These are phyloP conservation scores for Puma concolor DNA, from an alignment of 2,113 vertebrate genomes.

Conservation along the genomic window DNA sequence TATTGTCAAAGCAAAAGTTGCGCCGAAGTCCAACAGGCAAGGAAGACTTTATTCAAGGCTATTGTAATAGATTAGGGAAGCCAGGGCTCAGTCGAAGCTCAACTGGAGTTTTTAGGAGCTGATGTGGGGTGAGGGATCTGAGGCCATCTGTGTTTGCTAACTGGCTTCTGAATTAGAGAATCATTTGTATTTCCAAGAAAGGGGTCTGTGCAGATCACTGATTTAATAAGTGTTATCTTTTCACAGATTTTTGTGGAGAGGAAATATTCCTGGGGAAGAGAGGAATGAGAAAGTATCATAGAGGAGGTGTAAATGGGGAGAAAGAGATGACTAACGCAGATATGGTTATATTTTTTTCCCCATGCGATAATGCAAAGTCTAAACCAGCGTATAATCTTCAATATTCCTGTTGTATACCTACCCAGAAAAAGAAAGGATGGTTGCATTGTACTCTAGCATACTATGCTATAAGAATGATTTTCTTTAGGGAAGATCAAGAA, in stretches of 20 bases:
- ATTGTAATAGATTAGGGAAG: background rate
- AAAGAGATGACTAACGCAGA: background rate
- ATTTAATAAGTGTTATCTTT: background rate
- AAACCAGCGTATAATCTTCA: background rate
- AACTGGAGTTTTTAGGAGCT: background rate
- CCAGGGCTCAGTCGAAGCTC: background rate
- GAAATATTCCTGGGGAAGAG: background rate
- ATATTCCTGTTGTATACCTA: background rate
- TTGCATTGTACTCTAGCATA: background rate
- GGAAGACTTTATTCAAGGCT: background rate
- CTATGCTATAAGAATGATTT: background rate
- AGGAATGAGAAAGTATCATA: background rate
- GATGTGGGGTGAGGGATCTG: no score
- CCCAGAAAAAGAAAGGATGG: background rate
- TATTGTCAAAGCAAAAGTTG: background rate
- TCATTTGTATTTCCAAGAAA: background rate
- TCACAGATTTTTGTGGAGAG: background rate
- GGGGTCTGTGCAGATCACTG: background rate
- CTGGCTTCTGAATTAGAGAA: background rate
- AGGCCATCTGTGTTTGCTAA: background rate
- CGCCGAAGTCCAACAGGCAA: background rate
- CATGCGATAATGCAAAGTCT: background rate
- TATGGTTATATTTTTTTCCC: background rate
- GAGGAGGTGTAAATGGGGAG: background rate
- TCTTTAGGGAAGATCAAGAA: background rate